Base-by-base conservation (phyloP, 2,888 invertebrate genomes). In the Ophion ellenae region DNA sequence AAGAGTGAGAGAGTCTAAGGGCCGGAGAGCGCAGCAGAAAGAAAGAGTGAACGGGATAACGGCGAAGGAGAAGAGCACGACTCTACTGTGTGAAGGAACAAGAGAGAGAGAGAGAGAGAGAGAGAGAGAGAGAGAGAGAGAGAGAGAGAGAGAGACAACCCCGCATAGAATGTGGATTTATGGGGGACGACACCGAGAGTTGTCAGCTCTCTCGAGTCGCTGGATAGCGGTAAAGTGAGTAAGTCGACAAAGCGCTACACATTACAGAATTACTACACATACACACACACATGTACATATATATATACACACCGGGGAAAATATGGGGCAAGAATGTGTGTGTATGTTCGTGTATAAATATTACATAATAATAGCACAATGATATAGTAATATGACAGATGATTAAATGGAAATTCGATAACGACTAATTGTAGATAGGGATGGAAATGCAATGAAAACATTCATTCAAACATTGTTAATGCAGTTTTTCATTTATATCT, bases 141-240 rank as follows among this genome's bases (percentile, higher is more conserved):
- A 3, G 11, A 47, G 47, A 47, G 53, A 53, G 53, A 53, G 53
- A 57, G 45, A 78, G 61, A 45, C 20, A 47, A 70, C 45, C 24
- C 11, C 59, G n/a, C 40, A 67, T 78, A 61, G 59, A 45, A 67
- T 74, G 74, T 28, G 83, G 32, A 53, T 53, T n/a, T 36, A 81
- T 59, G 69, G 83, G 59, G 45, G 79, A 75, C 59, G 77, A 78
- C 64, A 71, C 70, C 53, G 83, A 63, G 80, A 80, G 76, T 73
- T 80, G 83, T 85, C 79, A 76, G 83, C 53, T 53, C 53, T 17
- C 66, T 76, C 63, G 88, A 88, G 85, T 85, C 87, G 87, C 81
- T 57, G 90, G 81, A 88, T 92, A 92, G 92, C 92, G 92, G 92
- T 92, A 92, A 87, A 89, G 87, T 92, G 93, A 91, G 93, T 93